phyloP scores from a whole-genome alignment of 2,888 invertebrate species.

The Tenodera sinensis region DNA sequence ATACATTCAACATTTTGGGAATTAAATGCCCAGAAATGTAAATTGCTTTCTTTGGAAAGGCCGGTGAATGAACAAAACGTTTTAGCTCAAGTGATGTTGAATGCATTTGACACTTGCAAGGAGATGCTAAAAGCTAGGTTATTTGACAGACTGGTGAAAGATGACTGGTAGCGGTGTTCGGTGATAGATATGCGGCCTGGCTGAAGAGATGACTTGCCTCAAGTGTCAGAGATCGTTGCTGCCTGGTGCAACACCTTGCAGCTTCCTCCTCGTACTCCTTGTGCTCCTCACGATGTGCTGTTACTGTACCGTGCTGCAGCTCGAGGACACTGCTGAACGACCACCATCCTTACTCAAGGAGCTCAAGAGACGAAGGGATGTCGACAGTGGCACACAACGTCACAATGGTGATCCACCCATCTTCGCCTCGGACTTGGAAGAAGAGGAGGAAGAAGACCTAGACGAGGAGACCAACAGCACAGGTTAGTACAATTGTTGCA shows the following conservation, averaged over 20 bases:
- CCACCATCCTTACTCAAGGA: not conserved
- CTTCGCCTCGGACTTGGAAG: not conserved
- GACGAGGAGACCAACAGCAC: slow-evolving; percentile 1
- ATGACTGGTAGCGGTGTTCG: not conserved
- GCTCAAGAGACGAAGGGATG: not conserved
- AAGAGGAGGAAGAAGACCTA: not conserved
- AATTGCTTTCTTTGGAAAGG: not conserved
- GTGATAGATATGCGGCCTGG: not conserved
- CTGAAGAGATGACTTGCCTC: slow-evolving; percentile 3
- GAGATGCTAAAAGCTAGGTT: not conserved
- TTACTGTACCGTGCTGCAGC: slow-evolving; percentile 4
- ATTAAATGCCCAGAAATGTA: too few relatives aligned
- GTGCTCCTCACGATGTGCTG: slow-evolving; percentile 7
- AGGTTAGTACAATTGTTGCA: not conserved
- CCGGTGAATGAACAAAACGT: too few relatives aligned
- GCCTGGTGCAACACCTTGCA: not conserved
- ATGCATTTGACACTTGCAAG: too few relatives aligned
- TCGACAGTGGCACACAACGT: not conserved
- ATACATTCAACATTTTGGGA: not conserved
- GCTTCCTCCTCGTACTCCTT: not conserved
- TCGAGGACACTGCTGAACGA: not conserved
- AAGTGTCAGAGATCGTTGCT: slow-evolving; percentile 7
- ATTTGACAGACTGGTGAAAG: not conserved
- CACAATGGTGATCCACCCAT: not conserved
- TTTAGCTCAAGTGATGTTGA: too few relatives aligned